These are phyloP conservation scores for Eupithecia subumbrata DNA, from an alignment of 2,888 invertebrate genomes.

Conservation along the genomic window DNA sequence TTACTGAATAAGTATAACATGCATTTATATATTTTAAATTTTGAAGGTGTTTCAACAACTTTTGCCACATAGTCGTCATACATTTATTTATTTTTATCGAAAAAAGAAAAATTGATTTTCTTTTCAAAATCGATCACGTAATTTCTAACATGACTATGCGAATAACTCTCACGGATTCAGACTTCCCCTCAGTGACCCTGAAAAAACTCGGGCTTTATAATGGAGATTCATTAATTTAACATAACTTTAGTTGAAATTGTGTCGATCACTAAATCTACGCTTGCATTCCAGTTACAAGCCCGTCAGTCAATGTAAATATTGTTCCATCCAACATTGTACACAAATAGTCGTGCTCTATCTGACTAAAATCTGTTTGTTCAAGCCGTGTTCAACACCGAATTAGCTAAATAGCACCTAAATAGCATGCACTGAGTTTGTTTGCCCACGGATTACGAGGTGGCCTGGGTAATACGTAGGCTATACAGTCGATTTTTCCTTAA, in stretches of 20 bases:
- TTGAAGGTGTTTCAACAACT: too few relatives aligned
- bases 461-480: background rate
- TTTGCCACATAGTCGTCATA: too few relatives aligned
- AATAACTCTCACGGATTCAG: too few relatives aligned
- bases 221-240: background rate
- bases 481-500: background rate
- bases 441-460: slow-evolving; percentile 13
- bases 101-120: too few relatives aligned
- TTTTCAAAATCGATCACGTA: too few relatives aligned
- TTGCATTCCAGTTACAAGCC: background rate
- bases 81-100: too few relatives aligned
- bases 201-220: too few relatives aligned
- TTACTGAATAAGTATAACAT: too few relatives aligned
- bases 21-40: background rate
- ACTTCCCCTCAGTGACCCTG: too few relatives aligned
- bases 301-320: slow-evolving; percentile 28
- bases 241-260: background rate
- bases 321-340: slow-evolving; percentile 44
- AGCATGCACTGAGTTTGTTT: slow-evolving; percentile 31
- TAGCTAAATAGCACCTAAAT: slow-evolving; percentile 27
- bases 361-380: slow-evolving; percentile 38
- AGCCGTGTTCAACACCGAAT: slow-evolving; percentile 34
- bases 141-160: too few relatives aligned
- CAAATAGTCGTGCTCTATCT: slow-evolving; percentile 54
- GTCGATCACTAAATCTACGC: background rate